phyloP scores from a whole-genome alignment of 2,888 invertebrate genomes.

The Latrodectus elegans region DNA sequence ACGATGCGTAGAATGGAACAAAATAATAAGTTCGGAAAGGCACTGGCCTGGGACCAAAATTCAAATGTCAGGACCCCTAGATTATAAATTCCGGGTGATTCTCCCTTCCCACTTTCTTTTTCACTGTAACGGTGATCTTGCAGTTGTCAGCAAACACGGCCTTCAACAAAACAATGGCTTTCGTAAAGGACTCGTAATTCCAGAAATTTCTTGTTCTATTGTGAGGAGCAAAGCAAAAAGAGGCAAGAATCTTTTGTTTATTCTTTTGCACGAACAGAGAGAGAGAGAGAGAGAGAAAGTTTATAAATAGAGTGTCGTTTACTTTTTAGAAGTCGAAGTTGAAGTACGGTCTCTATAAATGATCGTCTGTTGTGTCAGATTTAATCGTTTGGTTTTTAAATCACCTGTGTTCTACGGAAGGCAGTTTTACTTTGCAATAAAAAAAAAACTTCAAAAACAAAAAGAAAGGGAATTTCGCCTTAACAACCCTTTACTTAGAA shows the following conservation, averaged over 20 bases:
- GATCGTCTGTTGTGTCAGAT: background rate
- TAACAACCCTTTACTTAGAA: too few relatives aligned
- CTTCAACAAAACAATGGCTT: constrained; percentile 53
- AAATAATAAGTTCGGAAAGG: constrained; percentile 50
- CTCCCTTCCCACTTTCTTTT: constrained; percentile 11
- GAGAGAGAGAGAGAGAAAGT: constrained; percentile 14
- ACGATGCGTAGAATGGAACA: constrained; percentile 67
- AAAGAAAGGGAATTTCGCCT: too few relatives aligned
- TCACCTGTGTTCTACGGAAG: too few relatives aligned
- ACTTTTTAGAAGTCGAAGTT: background rate
- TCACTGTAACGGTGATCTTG: background rate
- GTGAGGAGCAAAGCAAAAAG: constrained; percentile 54
- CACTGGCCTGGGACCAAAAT: constrained; percentile 68
- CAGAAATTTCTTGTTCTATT: constrained; percentile 63
- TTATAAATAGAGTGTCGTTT: constrained; percentile 55
- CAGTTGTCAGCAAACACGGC: constrained; percentile 28
- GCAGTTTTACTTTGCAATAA: too few relatives aligned
- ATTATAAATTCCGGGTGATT: constrained; percentile 65
- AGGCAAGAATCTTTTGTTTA: constrained; percentile 12
- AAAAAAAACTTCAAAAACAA: too few relatives aligned
- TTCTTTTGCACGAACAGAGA: constrained; percentile 1
- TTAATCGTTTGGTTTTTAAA: constrained; percentile 26
- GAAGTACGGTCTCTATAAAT: background rate
- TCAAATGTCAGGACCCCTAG: constrained; percentile 64
- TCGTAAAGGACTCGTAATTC: constrained; percentile 52